Base-by-base conservation (phyloP, 2,797 vertebrate genomes). In the Pitangus sulphuratus region DNA sequence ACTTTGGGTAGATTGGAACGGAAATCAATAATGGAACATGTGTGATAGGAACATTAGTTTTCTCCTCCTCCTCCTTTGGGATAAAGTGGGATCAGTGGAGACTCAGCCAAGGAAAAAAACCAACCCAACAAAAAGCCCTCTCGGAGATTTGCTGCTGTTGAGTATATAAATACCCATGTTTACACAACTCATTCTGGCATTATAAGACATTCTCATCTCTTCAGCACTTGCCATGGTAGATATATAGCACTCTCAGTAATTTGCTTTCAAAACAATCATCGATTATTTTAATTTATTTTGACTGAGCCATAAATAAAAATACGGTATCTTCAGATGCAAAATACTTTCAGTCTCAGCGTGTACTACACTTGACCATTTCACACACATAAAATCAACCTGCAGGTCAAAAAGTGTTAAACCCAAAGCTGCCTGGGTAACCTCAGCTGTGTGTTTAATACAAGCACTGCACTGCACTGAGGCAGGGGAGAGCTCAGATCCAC, bases 1-100 rank as follows among this genome's bases (percentile, higher is more conserved):
- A 85, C 82, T 84, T 47, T n/a, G 70, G 57, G 76, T 93, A 58
- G 80, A 91, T 77, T 91, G 83, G 86, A 97, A 93, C 65, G 80
- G 95, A 93, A 96, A 96, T 97, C 93, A 93, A 58, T 91, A 95
- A 78, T 54, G 87, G 93, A 94, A 93, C 89, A 65, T 82, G 48
- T 88, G 82, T 70, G 76, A 95, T 28, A 45, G 87, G 69, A 95
- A 96, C 75, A 60, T 84, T 60, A 60, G 70, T 84, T 95, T 96
- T 93, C 86, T 69, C 28, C 62, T 89, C 80, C 85, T 56, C 37
- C 58, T 75, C 75, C 71, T 66, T 8, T 54, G 74, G 61, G 60
- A 70, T 31, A 72, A 87, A 87, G 24, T 39, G 54, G 53, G 69
- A 89, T 53, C 90, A 75, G 66, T 51, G 28, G 58, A 90, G 89